Conservation (phyloP, 2,797 vertebrate species). For the Phyllotis vaccarum region DNA sequence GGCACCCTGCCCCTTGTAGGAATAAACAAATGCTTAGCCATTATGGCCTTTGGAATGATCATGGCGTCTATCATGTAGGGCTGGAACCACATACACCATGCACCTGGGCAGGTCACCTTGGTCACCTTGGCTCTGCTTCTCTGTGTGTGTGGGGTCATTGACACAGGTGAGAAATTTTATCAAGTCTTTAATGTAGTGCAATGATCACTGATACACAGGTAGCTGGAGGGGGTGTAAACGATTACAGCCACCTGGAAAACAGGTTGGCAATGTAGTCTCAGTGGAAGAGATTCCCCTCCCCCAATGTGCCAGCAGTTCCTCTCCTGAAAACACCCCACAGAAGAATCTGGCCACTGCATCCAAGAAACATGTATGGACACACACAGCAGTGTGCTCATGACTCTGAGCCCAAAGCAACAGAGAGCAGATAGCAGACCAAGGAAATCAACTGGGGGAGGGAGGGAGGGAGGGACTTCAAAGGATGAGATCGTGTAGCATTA, state of each 20-base stretch:
- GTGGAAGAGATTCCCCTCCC: fast-evolving
- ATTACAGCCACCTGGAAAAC: background rate
- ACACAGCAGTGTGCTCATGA: fast-evolving
- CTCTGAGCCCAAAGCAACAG: no score
- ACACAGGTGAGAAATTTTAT: fast-evolving
- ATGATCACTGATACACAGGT: fast-evolving
- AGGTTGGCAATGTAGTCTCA: fast-evolving
- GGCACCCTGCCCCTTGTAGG: background rate
- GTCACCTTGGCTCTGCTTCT: background rate
- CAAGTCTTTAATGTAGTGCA: background rate
- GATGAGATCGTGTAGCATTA: background rate
- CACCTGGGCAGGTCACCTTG: background rate
- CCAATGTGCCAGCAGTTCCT: background rate
- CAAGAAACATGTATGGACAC: fast-evolving
- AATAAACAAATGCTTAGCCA: background rate
- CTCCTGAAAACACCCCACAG: background rate
- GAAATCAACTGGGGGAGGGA: no score
- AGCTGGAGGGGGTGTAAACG: fast-evolving
- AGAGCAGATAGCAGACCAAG: background rate
- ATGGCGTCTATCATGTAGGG: no score
- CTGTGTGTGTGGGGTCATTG: background rate
- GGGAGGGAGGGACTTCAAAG: background rate
- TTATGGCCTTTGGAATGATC: background rate
- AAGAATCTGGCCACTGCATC: background rate
- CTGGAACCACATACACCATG: fast-evolving